These are phyloP conservation scores for Ricordea florida DNA, from an alignment of 92 coral and sea anemone species.

Conservation along the genomic window DNA sequence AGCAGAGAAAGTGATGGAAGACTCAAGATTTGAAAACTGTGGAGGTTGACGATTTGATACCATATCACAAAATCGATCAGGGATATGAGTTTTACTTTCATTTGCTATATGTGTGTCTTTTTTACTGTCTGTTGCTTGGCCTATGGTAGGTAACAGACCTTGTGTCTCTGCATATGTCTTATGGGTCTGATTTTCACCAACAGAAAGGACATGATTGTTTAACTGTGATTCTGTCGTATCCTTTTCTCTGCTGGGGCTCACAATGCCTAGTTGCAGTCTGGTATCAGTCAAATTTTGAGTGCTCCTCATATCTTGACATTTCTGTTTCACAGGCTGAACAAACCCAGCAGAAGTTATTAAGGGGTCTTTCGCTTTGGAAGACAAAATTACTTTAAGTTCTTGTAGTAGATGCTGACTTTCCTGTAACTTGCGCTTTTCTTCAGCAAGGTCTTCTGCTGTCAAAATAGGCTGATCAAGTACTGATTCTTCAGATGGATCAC, in stretches of 20 bases:
- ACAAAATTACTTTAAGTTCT: constrained; percentile 84
- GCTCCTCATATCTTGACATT: not conserved
- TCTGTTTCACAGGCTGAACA: constrained; percentile 54
- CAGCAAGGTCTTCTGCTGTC: constrained; percentile 63
- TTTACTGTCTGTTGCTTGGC: too few relatives aligned
- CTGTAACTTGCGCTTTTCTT: constrained; percentile 61
- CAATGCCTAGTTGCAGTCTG: not conserved
- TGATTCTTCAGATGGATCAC: constrained; percentile 64
- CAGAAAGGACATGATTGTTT: too few relatives aligned
- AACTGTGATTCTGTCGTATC: too few relatives aligned
- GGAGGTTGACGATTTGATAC: not conserved
- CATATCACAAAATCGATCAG: not conserved
- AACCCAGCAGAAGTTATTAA: constrained; percentile 79
- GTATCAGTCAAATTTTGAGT: not conserved
- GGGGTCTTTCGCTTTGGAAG: constrained; percentile 79
- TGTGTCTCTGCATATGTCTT: too few relatives aligned
- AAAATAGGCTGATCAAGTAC: constrained; percentile 15
- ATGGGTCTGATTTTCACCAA: too few relatives aligned
- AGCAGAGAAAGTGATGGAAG: too few relatives aligned
- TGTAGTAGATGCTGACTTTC: constrained; percentile 82
- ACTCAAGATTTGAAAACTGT: constrained; percentile 4
- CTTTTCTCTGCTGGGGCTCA: too few relatives aligned
- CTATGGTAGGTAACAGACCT: too few relatives aligned
- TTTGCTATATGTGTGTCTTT: too few relatives aligned
- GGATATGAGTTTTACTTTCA: too few relatives aligned